These are phyloP conservation scores for Anoplopoma fimbria DNA, from an alignment of 2,113 vertebrate species.

Conservation along the genomic window DNA sequence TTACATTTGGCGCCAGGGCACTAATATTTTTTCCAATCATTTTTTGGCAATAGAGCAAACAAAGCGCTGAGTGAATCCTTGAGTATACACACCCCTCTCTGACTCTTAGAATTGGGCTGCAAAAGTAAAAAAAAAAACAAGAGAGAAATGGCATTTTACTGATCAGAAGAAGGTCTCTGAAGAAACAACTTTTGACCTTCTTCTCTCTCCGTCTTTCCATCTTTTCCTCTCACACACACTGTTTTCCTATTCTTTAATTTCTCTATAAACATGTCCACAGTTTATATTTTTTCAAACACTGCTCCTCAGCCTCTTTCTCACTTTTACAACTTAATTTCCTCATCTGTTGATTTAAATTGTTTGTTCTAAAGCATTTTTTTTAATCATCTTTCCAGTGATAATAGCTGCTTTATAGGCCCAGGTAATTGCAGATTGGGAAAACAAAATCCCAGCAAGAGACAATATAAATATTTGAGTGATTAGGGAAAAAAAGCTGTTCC, in stretches of 20 bases:
- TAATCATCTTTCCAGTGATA: conserved; percentile 84
- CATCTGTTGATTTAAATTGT: conserved; percentile 85
- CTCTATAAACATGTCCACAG: not conserved
- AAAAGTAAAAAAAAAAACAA: conserved; percentile 65
- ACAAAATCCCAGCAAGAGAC: conserved; percentile 74
- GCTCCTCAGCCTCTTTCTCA: not conserved
- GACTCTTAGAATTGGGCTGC: conserved; percentile 66
- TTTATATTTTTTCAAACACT: conserved; percentile 14
- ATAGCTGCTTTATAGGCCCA: conserved; percentile 84
- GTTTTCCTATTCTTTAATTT: not conserved
- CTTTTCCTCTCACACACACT: not conserved
- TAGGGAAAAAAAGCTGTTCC: conserved; percentile 65
- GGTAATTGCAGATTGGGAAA: conserved; percentile 82
- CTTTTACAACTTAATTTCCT: conserved; percentile 86
- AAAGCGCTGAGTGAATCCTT: conserved; percentile 71
- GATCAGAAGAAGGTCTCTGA: conserved; percentile 40
- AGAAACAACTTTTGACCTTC: conserved; percentile 62
- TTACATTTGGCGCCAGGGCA: conserved; percentile 53
- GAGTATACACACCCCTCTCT: conserved; percentile 65
- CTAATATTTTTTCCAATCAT: conserved; percentile 69
- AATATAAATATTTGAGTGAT: conserved; percentile 90
- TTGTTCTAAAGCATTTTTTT: conserved; percentile 81
- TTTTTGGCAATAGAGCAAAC: conserved; percentile 74
- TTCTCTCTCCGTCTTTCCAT: not conserved
- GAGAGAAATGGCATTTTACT: conserved; percentile 53